Percentiles rank a stretch among this genome's conserved stretches.
Evolutionary conservation across 2,113 vertebrate species (phyloP).

Genomic region (Stegostoma tigrinum): DNA sequence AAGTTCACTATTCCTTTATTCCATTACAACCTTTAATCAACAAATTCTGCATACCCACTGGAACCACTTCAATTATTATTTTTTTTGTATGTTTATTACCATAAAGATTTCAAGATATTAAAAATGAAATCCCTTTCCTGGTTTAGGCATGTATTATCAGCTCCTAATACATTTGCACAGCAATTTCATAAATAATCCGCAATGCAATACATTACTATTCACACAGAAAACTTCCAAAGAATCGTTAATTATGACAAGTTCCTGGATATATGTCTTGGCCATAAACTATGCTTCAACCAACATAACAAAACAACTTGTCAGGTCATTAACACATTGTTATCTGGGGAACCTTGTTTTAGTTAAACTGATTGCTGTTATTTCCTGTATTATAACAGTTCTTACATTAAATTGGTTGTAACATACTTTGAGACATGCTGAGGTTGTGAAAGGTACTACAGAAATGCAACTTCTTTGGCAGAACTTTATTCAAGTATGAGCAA

Average conservation of each 20-base stretch:
- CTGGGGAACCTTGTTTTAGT: not conserved
- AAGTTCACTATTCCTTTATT: slow-evolving; percentile 8
- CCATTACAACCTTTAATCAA: slow-evolving; percentile 13
- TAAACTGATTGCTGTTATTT: not conserved
- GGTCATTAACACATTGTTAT: not conserved
- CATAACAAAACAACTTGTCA: not conserved
- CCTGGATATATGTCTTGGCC: not conserved
- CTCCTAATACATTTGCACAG: slow-evolving; percentile 20
- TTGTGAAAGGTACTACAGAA: not conserved
- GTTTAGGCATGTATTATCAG: not conserved
- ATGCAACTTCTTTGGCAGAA: not conserved
- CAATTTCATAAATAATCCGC: slow-evolving; percentile 23
- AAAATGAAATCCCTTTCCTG: slow-evolving; percentile 24
- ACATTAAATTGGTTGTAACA: not conserved
- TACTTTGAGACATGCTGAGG: not conserved
- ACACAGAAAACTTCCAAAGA: not conserved
- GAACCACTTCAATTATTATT: slow-evolving; percentile 13
- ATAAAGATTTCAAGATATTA: slow-evolving; percentile 32
- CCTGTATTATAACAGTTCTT: not conserved
- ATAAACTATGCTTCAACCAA: not conserved
- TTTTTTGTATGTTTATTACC: not conserved
- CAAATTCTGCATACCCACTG: slow-evolving; percentile 5
- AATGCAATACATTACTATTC: not conserved
- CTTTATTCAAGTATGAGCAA: not conserved
- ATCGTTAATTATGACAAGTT: not conserved